Evolutionary conservation across 2,888 invertebrate genomes (phyloP), one percentile per base, ranked within the genome.

Genomic region (Plebejus melissa): DNA sequence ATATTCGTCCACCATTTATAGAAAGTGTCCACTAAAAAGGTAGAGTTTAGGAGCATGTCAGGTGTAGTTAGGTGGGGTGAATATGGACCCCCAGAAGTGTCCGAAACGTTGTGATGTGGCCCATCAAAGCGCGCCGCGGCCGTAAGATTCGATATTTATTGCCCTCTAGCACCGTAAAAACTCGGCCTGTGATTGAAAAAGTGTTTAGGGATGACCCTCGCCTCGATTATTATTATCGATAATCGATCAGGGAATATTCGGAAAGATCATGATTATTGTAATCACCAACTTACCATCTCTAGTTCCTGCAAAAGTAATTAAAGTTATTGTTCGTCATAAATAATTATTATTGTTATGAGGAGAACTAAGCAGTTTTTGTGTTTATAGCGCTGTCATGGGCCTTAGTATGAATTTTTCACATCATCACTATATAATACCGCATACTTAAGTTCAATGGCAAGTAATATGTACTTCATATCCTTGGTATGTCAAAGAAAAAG

Each of bases 121-220:
- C 86, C 79, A 80, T 91, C 90, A 91, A 91, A 91, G 90, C 85
- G 81, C 83, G 78, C 93, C 93, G 93, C 89, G 83, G 83, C 87
- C 89, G 85, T 93, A 93, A 91, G 86, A 84, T 91, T 81, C 86
- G 83, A 87, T 89, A 88, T 93, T 93, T 93, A 93, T 93, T 89
- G 85, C 85, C 81, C 77, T 85, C 84, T 82, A 82, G 82, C 85
- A 82, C 85, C 85, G 87, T 88, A 88, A 89, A 90, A 89, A 88
- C 87, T 87, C 85, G 84, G 81, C 85, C 83, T 83, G 85, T 88
- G 90, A 91, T 90, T 90, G 90, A 90, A 90, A 87, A 88, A 90
- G 22, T 38, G 28, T 22, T 11, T 36, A 50, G 74, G 75, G 75
- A 74, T 75, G 74, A 60, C 46, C 32, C 28, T 65, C 0, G 16